These are phyloP conservation scores for Melanotaenia nigrans DNA, from an alignment of 2,797 vertebrate genomes.

Conservation along the genomic window DNA sequence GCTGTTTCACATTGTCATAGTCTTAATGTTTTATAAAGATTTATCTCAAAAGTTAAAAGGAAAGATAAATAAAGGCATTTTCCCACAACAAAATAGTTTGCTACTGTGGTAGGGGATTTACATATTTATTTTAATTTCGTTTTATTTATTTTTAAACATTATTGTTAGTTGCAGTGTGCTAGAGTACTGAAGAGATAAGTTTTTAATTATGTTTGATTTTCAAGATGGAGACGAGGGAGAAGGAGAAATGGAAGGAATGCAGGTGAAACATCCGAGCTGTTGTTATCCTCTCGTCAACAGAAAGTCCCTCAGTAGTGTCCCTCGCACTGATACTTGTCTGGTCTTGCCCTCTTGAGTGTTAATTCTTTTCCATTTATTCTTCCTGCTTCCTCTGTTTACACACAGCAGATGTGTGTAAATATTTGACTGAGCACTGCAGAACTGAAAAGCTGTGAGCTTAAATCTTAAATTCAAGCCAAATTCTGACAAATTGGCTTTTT, in stretches of 20 bases:
- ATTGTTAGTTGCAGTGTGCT: not conserved
- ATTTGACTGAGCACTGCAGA: not conserved
- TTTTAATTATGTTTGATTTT: conserved; percentile 16
- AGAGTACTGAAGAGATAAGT: not conserved
- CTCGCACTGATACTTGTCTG: conserved; percentile 45
- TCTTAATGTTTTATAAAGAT: not conserved
- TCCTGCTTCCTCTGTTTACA: conserved; percentile 31
- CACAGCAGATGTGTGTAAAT: too few species aligned
- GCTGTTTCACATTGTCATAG: too few species aligned
- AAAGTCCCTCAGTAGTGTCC: conserved; percentile 25
- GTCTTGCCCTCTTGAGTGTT: conserved; percentile 62
- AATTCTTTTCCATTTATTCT: conserved; percentile 14
- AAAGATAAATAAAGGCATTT: not conserved
- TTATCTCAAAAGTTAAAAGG: not conserved
- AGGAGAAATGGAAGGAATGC: conserved; percentile 63
- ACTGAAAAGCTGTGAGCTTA: not conserved
- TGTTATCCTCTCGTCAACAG: conserved; percentile 51
- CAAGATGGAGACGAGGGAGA: not conserved
- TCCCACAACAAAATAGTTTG: not conserved
- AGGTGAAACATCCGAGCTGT: conserved; percentile 50
- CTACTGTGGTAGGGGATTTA: not conserved
- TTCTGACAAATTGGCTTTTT: not conserved
- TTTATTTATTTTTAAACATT: not conserved
- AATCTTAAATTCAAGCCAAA: not conserved
- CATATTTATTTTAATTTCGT: not conserved